Percentiles rank a stretch among this genome's conserved stretches.
Evolutionary conservation across 2,797 vertebrate species (phyloP).

Genomic region (Dendrocincla tyrannina): DNA sequence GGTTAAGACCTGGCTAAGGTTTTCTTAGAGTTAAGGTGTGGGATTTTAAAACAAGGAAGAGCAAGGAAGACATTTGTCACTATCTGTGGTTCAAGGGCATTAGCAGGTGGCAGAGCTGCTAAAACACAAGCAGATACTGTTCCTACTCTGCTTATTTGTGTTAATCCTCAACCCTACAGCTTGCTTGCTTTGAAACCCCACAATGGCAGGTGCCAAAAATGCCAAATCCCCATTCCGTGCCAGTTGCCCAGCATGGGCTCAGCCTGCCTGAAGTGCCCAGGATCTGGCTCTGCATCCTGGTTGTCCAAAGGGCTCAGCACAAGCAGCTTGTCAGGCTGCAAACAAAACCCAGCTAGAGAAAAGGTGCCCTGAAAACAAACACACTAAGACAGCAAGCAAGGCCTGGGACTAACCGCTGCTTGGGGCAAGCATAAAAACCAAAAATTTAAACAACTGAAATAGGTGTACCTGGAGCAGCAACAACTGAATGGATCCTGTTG

Average conservation of each 20-base stretch:
- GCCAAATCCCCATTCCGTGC: accelerated
- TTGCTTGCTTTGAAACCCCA: background rate
- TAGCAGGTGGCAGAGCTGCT: background rate
- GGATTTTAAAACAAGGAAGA: background rate
- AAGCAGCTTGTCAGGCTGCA: background rate
- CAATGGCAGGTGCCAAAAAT: background rate
- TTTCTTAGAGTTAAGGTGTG: background rate
- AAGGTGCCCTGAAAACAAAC: background rate
- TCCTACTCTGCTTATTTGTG: background rate
- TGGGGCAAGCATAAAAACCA: background rate
- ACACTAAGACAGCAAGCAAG: background rate
- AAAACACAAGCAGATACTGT: background rate
- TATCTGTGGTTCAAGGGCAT: background rate
- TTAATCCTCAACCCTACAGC: background rate
- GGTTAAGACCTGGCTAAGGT: background rate
- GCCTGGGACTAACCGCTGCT: background rate
- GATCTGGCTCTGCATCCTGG: accelerated
- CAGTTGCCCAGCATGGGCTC: accelerated
- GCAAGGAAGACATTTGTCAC: background rate
- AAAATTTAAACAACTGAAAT: background rate
- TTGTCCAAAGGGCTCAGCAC: accelerated
- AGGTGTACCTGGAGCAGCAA: accelerated
- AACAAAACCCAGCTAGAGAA: background rate
- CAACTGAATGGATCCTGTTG: background rate
- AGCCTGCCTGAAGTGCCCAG: background rate